These are phyloP conservation scores for Abrostola tripartita DNA, from an alignment of 2,888 invertebrate species.

Conservation along the genomic window DNA sequence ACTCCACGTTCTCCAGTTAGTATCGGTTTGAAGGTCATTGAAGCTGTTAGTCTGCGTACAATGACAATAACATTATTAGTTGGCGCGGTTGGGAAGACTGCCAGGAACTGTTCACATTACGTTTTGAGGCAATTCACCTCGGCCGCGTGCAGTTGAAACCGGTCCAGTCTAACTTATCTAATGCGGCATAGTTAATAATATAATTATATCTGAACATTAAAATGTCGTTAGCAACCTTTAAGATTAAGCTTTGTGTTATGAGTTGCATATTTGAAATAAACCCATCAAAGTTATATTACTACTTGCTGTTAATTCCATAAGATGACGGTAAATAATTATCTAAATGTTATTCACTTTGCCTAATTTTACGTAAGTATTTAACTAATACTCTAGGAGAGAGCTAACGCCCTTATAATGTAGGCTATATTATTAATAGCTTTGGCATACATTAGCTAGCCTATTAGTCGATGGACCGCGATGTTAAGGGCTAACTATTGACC, in stretches of 20 bases:
- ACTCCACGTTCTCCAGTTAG: slow-evolving; percentile 55
- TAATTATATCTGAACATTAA: slow-evolving; percentile 43
- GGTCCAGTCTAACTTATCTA: slow-evolving; percentile 35
- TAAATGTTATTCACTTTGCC: too few relatives aligned
- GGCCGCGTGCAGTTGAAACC: slow-evolving; percentile 53
- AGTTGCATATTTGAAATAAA: background rate
- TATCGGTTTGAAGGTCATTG: slow-evolving; percentile 63
- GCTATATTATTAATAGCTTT: slow-evolving; percentile 75
- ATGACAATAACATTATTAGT: slow-evolving; percentile 67
- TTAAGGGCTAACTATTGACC: slow-evolving; percentile 75
- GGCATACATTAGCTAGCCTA: slow-evolving; percentile 77
- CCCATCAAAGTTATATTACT: background rate
- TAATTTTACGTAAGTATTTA: slow-evolving; percentile 13
- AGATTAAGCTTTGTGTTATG: slow-evolving; percentile 8
- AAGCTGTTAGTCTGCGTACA: slow-evolving; percentile 53
- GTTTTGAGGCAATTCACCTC: slow-evolving; percentile 66
- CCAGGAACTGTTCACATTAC: slow-evolving; percentile 69
- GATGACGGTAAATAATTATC: too few relatives aligned
- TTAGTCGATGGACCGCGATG: slow-evolving; percentile 73
- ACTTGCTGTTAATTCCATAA: background rate
- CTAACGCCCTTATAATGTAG: slow-evolving; percentile 65
- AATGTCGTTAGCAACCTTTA: slow-evolving; percentile 36
- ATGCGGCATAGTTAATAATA: slow-evolving; percentile 27
- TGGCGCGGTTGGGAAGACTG: slow-evolving; percentile 67
- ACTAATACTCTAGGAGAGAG: slow-evolving; percentile 59